A percentile compares a stretch with the other conserved stretches of the same genome.
Conservation (phyloP, 2,797 vertebrate species). For the Rhinogobio ventralis region DNA sequence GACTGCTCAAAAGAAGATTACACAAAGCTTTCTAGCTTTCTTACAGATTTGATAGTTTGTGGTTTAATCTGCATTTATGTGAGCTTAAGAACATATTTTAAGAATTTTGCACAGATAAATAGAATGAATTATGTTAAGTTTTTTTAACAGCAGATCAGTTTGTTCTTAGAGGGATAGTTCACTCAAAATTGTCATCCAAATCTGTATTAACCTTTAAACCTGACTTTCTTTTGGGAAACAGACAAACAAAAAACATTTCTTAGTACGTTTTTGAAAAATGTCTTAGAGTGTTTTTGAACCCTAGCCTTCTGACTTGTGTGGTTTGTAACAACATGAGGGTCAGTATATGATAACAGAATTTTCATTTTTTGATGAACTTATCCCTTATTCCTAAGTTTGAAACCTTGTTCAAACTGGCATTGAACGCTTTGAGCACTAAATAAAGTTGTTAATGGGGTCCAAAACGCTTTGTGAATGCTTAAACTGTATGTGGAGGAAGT, state of each 20-base stretch:
- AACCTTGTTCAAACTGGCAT: too few relatives aligned
- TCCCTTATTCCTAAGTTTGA: neutral
- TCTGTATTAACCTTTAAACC: neutral
- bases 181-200: neutral
- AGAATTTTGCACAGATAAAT: neutral
- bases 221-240: neutral
- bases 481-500: neutral
- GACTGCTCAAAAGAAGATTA: slow-evolving; percentile 35
- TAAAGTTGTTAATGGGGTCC: neutral
- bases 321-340: neutral
- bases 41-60: neutral
- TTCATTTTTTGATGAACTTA: neutral
- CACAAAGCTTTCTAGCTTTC: slow-evolving; percentile 14
- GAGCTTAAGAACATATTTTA: neutral
- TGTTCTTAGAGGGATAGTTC: neutral
- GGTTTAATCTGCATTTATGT: neutral
- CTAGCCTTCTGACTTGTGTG: neutral
- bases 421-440: neutral
- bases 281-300: neutral
- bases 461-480: neutral
- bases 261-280: neutral
- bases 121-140: neutral
- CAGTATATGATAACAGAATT: neutral
- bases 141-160: neutral
- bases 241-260: neutral